Percentiles rank a stretch among this genome's conserved stretches.
Evolutionary conservation across 2,888 invertebrate genomes (phyloP).

Genomic region (Calliopum simillimum): DNA sequence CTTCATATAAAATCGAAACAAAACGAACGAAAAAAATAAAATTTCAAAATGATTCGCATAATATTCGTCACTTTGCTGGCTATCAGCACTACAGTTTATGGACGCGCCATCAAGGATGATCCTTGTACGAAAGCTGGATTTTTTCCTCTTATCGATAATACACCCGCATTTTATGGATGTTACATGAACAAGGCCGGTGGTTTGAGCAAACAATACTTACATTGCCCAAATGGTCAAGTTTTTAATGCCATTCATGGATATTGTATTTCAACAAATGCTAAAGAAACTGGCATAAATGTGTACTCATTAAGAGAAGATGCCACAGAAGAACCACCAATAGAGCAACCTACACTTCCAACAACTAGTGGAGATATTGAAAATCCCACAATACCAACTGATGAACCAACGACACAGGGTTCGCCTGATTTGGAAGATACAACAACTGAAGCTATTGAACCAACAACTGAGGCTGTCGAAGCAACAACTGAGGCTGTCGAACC

Average conservation of each 20-base stretch:
- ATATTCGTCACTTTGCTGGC: constrained; percentile 29
- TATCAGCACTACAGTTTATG: neutral
- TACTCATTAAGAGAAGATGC: neutral
- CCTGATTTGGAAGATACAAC: neutral
- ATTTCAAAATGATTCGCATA: constrained; percentile 39
- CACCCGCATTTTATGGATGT: constrained; percentile 50
- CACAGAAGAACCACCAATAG: neutral
- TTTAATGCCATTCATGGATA: constrained; percentile 42
- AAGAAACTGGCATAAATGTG: neutral
- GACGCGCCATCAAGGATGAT: constrained; percentile 10
- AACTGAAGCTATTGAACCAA: neutral
- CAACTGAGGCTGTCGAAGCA: neutral
- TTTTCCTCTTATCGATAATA: constrained; percentile 47
- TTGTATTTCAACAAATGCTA: constrained; percentile 42
- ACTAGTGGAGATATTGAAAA: constrained; percentile 33
- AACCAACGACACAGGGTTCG: constrained; percentile 5
- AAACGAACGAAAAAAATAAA: constrained; percentile 12
- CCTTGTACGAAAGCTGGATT: constrained; percentile 48
- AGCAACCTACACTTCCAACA: neutral
- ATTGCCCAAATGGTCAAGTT: constrained; percentile 46
- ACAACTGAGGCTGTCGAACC: constrained; percentile 13
- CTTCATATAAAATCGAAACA: constrained; percentile 11
- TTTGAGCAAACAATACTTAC: constrained; percentile 44
- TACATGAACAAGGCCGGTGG: constrained; percentile 44
- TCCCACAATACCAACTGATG: constrained; percentile 27